Evolutionary conservation across 2,888 invertebrate species (phyloP).

Genomic region (Protodeltote pygarga): DNA sequence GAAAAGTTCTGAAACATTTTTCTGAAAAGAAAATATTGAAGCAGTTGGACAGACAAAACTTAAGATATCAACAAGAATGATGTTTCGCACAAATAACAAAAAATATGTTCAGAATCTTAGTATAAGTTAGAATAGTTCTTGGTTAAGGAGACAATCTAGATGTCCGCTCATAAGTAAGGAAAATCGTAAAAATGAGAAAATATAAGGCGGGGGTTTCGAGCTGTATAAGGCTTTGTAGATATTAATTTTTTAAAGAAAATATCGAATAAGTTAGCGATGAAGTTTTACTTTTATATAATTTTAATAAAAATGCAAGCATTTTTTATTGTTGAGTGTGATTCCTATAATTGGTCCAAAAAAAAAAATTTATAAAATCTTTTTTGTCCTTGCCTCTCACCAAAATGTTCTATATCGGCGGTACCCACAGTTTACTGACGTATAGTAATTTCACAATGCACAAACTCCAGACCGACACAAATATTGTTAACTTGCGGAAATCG

Average conservation of each 20-base stretch:
- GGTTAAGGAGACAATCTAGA: constrained; percentile 12
- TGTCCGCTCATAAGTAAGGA: constrained; percentile 15
- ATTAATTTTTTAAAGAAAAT: constrained; percentile 2
- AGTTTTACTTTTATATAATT: too few relatives aligned
- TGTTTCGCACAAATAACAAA: constrained; percentile 27
- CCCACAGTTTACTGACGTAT: too few relatives aligned
- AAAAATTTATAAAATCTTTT: too few relatives aligned
- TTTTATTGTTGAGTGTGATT: too few relatives aligned
- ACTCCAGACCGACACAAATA: too few relatives aligned
- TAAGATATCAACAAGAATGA: constrained; percentile 8
- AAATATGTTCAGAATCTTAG: constrained; percentile 17
- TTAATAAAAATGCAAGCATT: not conserved
- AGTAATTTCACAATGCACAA: too few relatives aligned
- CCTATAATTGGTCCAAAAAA: too few relatives aligned
- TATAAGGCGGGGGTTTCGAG: constrained; percentile 3
- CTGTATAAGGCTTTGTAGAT: constrained; percentile 7
- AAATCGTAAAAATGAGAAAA: constrained; percentile 26
- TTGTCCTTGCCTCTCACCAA: too few relatives aligned
- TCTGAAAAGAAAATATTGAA: constrained; percentile 5
- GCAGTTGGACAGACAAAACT: constrained; percentile 8
- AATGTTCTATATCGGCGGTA: too few relatives aligned
- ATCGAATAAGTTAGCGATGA: not conserved
- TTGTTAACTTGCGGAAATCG: too few relatives aligned
- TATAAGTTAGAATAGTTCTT: constrained; percentile 16
- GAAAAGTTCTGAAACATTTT: constrained; percentile 4